phyloP scores from a whole-genome alignment of 2,113 vertebrate species.

The Taxidea taxus region DNA sequence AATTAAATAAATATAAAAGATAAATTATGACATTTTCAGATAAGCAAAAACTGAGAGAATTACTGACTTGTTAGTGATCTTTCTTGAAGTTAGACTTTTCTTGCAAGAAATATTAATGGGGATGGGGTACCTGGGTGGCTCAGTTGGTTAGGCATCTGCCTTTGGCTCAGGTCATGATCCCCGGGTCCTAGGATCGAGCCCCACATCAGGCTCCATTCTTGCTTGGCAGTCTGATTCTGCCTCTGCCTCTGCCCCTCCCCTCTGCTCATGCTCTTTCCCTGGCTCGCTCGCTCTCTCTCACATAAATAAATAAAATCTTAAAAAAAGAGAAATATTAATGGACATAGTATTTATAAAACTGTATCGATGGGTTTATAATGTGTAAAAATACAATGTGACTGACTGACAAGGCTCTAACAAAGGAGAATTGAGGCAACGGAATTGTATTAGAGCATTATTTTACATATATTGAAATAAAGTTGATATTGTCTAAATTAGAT shows the following conservation, averaged over 20 bases:
- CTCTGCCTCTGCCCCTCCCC: no score
- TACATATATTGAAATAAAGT: not conserved
- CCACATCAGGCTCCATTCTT: no score
- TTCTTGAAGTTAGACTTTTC: not conserved
- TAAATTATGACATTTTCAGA: not conserved
- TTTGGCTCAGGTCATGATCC: no score
- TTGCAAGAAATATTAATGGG: not conserved
- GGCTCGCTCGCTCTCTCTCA: no score
- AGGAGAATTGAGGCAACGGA: not conserved
- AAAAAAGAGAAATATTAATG: no score
- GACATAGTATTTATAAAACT: not conserved
- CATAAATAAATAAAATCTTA: no score
- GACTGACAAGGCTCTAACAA: not conserved
- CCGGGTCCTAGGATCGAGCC: no score
- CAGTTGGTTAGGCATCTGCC: no score
- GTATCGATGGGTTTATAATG: not conserved
- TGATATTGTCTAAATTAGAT: not conserved
- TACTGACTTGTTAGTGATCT: not conserved
- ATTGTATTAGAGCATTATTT: not conserved
- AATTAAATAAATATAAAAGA: not conserved
- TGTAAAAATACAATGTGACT: not conserved
- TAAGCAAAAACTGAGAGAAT: conserved; percentile 18
- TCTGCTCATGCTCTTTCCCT: no score
- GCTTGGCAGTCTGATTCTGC: no score
- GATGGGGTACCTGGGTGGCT: not conserved